A percentile compares a stretch with the other conserved stretches of the same genome.
These are phyloP conservation scores for Semibalanus balanoides DNA, from an alignment of 1,140 invertebrate species.

Conservation along the genomic window DNA sequence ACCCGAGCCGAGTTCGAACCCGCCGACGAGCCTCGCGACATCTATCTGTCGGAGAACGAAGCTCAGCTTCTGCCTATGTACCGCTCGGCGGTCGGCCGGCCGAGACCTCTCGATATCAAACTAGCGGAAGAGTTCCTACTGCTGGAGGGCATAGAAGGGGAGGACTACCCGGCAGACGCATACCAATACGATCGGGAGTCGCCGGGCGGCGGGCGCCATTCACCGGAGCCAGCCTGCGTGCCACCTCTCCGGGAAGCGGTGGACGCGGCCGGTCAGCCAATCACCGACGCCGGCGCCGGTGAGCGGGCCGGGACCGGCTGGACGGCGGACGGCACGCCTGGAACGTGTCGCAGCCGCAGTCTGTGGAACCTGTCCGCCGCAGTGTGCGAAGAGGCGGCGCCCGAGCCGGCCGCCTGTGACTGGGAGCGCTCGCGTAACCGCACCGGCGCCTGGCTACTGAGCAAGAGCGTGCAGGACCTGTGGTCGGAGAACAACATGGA, in stretches of 20 bases:
- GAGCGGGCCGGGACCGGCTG: neutral
- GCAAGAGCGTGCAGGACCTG: conserved; percentile 1
- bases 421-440: neutral
- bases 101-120: neutral
- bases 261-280: neutral
- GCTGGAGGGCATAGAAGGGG: neutral
- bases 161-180: neutral
- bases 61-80: neutral
- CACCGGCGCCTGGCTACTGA: neutral
- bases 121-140: conserved; percentile 1
- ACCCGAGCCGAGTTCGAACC: too few relatives aligned
- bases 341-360: neutral
- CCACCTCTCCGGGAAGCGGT: neutral
- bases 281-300: neutral
- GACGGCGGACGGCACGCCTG: neutral
- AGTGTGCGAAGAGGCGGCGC: neutral
- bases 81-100: neutral
- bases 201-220: neutral
- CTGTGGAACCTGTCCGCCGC: neutral
- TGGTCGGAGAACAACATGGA: neutral
- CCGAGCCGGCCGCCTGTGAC: neutral
- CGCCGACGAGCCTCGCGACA: neutral
- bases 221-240: neutral
- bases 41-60: conserved; percentile 1
- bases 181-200: neutral